Conservation (phyloP, 1,140 invertebrate genomes). For the Aphis craccivora region DNA sequence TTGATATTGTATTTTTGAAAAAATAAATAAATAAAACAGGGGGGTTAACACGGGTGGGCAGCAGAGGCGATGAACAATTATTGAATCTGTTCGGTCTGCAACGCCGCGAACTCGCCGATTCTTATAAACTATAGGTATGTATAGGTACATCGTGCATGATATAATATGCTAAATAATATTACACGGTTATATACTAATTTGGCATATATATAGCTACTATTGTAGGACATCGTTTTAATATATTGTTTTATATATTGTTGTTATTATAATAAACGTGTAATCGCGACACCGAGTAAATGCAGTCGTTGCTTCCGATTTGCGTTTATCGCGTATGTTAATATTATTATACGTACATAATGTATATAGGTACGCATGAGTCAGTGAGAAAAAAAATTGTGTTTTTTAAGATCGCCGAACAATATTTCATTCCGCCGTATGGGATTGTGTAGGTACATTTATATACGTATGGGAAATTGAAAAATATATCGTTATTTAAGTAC, state of each 20-base stretch:
- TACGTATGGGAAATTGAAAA: slow-evolving; percentile 17
- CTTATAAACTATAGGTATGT: no score
- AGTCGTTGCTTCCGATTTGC: not conserved
- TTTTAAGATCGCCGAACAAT: not conserved
- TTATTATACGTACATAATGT: not conserved
- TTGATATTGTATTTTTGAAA: not conserved
- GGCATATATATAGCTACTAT: not conserved
- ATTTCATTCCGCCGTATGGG: not conserved
- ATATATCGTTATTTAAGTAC: slow-evolving; percentile 9
- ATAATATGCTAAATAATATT: no score
- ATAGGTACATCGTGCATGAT: no score
- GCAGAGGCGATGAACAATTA: no score
- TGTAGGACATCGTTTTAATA: not conserved
- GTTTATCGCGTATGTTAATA: slow-evolving; percentile 5
- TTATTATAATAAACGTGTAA: not conserved
- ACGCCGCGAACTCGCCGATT: no score
- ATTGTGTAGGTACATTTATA: not conserved
- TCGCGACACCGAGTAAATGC: not conserved
- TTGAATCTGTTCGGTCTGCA: no score
- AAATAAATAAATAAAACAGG: not conserved
- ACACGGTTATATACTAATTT: not conserved
- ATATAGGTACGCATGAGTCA: no score
- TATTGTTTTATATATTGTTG: not conserved
- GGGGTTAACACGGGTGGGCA: no score
- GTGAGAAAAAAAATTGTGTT: not conserved